Percentiles rank a stretch among this genome's conserved stretches.
phyloP scores from a whole-genome alignment of 1,140 invertebrate species.

The Cotesia glomerata region DNA sequence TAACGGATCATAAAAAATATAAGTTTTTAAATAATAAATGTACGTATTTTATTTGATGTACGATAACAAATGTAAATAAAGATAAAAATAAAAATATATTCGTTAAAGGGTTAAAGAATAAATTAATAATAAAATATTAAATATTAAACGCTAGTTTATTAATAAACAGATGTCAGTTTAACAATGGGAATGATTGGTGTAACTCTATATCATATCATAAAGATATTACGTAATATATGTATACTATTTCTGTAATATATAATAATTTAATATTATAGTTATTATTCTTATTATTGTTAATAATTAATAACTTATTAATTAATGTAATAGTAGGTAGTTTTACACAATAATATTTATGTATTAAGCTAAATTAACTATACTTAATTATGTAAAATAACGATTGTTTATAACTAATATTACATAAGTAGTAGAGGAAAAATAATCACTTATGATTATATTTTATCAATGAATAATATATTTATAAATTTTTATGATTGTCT shows the following conservation, averaged over 20 bases:
- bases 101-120: no score
- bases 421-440: slow-evolving; percentile 9
- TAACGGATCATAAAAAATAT: background rate
- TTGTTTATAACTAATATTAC: no score
- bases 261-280: slow-evolving; percentile 17
- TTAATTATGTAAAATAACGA: no score
- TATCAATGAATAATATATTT: background rate
- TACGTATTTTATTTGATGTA: no score
- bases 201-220: slow-evolving; percentile 19
- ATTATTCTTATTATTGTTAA: slow-evolving; percentile 46
- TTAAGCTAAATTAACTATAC: no score
- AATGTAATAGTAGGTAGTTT: no score
- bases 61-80: no score
- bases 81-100: no score
- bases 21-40: no score
- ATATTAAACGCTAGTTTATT: no score
- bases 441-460: background rate
- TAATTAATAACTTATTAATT: background rate
- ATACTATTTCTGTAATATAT: slow-evolving; percentile 22
- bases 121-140: background rate
- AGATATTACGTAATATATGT: slow-evolving; percentile 20
- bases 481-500: slow-evolving; percentile 57
- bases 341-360: no score
- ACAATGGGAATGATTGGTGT: slow-evolving; percentile 19
- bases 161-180: background rate